phyloP scores from a whole-genome alignment of 2,113 vertebrate species.

The Myotis yumanensis region DNA sequence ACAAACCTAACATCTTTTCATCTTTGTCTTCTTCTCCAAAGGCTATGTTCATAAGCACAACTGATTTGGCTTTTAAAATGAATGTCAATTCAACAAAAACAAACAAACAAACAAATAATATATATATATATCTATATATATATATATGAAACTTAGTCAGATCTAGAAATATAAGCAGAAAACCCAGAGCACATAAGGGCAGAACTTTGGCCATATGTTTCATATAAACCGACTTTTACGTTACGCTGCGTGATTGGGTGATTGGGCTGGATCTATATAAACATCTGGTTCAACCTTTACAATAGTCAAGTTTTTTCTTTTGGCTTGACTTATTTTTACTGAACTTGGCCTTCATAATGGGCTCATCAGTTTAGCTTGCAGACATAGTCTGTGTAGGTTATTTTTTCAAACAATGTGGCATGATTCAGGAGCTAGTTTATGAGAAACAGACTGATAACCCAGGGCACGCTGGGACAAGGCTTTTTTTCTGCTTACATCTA shows the following conservation, averaged over 20 bases:
- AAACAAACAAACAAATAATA: not conserved
- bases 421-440: slow-evolving; percentile 59
- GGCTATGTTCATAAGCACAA: not conserved
- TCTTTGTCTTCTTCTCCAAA: not conserved
- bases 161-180: slow-evolving; percentile 18
- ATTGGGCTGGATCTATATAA: slow-evolving; percentile 38
- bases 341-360: slow-evolving; percentile 21
- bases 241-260: not conserved
- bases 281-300: slow-evolving; percentile 54
- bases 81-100: not conserved
- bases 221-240: slow-evolving; percentile 50
- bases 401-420: slow-evolving; percentile 17
- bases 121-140: not conserved
- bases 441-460: slow-evolving; percentile 57
- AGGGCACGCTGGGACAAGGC: slow-evolving; percentile 19
- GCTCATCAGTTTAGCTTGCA: slow-evolving; percentile 50
- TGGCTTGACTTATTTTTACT: slow-evolving; percentile 42
- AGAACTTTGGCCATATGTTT: slow-evolving; percentile 56
- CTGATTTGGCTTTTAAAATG: not conserved
- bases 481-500: slow-evolving; percentile 54
- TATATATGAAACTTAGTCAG: not conserved
- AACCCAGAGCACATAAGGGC: not conserved
- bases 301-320: slow-evolving; percentile 39
- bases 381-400: not conserved
- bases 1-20: not conserved